phyloP scores from a whole-genome alignment of 2,797 vertebrate species.

The Protosalanx chinensis region DNA sequence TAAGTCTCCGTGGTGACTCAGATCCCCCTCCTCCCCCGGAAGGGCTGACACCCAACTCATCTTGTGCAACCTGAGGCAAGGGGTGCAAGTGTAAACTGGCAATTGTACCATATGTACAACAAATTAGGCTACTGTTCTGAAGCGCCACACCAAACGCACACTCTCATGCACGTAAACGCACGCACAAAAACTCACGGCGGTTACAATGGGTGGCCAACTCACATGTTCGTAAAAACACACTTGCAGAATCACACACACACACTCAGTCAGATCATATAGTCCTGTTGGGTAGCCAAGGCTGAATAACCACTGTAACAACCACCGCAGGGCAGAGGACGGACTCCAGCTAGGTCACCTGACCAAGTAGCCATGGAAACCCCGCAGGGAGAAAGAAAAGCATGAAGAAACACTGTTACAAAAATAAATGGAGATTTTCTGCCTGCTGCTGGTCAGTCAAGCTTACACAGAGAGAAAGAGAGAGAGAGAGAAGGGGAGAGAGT shows the following conservation, averaged over 20 bases:
- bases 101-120: background rate
- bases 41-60: too few relatives aligned
- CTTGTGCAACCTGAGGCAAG: too few relatives aligned
- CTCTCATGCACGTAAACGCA: background rate
- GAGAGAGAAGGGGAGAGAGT: constrained; percentile 25
- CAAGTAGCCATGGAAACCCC: constrained; percentile 68
- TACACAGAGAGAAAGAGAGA: constrained; percentile 42
- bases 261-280: constrained; percentile 33
- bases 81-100: background rate
- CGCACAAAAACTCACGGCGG: background rate
- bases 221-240: constrained; percentile 10
- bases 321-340: constrained; percentile 55
- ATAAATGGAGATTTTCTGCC: constrained; percentile 73
- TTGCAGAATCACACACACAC: constrained; percentile 28
- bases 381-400: constrained; percentile 44
- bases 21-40: too few relatives aligned
- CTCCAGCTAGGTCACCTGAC: constrained; percentile 64
- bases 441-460: constrained; percentile 68
- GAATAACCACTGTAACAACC: constrained; percentile 59
- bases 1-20: too few relatives aligned
- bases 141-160: background rate
- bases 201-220: background rate
- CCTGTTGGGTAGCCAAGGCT: constrained; percentile 44
- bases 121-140: background rate
- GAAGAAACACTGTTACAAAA: constrained; percentile 64